Evolutionary conservation across 1,140 invertebrate species (phyloP), one percentile per base, ranked within the genome.

Genomic region (Dendroctonus valens): DNA sequence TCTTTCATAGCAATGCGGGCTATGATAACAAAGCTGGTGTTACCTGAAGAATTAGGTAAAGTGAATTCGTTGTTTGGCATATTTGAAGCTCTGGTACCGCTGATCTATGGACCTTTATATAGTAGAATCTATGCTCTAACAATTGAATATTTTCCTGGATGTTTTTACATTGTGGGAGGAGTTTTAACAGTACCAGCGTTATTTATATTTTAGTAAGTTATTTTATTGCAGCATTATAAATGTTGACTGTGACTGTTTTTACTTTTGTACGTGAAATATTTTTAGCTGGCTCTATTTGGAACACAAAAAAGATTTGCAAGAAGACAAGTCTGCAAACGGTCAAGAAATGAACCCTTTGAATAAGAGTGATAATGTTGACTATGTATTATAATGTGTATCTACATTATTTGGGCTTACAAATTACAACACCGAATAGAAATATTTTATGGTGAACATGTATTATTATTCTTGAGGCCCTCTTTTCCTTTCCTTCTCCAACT

Each of bases 51-150:
- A 78, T 78, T 89, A 69, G 88, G 90, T 38, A 91, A 92, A 80
- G 87, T 91, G 6, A 91, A 91, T 73, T 92, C 90, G 0, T 78
- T 92, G 42, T 90, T 91, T 66, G 90, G 90, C 0, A 82, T 91
- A 11, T 89, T 86, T n/a, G 90, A 92, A 77, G 88, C 89, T 0
- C 80, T 91, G 63, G 89, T 90, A 84, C 89, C 90, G 3, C 78
- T 92, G 40, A 82, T 91, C 9, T 91, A 90, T 77, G 88, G 87
- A 0, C 90, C 90, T 0, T 88, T 91, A 85, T 91, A 91, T 72
- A 89, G 87, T 40, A 83, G 83, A 0, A 75, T 91, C 6, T 92
- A 91, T 73, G 84, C 84, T 7, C 80, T 85, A 1, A 92, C 89
- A 0, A 82, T 91, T 66, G 80, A 87, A 44, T 83, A 82, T 1